Base-by-base conservation (phyloP, 2,888 invertebrate genomes). In the Phoenoteleia sp. region DNA sequence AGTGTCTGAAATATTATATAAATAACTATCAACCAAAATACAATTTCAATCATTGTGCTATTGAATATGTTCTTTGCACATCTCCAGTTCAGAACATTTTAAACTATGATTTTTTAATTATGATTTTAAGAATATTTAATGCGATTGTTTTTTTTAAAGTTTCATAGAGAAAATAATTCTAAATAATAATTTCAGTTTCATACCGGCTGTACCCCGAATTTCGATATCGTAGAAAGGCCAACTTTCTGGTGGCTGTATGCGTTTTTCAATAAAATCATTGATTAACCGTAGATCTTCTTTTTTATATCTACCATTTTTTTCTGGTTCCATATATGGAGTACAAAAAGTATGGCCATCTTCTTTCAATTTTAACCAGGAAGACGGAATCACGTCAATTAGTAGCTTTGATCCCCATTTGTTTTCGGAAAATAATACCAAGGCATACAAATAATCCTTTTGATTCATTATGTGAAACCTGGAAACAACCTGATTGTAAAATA, bases 221-320 rank as follows among this genome's bases (percentile, higher is more conserved):
- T 60, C 23, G 7, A 60, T 23, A 17, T 29, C 39, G n/a, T 60
- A 60, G 5, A 39, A 42, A 23, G 60, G 60, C 60, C 60, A 60
- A 6, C 39, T n/a, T 23, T 60, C 60, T 39, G 60, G 42, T 36
- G 60, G 60, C 23, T 19, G 1, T 1, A 21, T 13, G 3, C 23
- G 60, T 15, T 60, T 36, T 60, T 42, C 2, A n/a, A 60, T 17
- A n/a, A 60, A 42, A 4, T 19, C 19, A 23, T 42, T 19, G 11
- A 60, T 13, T 23, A 60, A 23, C 13, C 42, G 6, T 4, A 39
- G 13, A 23, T 60, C 60, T 39, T 25, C 23, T 42, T 60, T 60
- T 15, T 19, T 39, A 23, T 60, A 60, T 21, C 21, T 42, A 5
- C 42, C 60, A 60, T 23, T 60, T 42, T 39, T 39, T 19, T 60